Evolutionary conservation across 2,113 vertebrate genomes (phyloP), one percentile per base, ranked within the genome.

Genomic region (Laterallus jamaicensis): DNA sequence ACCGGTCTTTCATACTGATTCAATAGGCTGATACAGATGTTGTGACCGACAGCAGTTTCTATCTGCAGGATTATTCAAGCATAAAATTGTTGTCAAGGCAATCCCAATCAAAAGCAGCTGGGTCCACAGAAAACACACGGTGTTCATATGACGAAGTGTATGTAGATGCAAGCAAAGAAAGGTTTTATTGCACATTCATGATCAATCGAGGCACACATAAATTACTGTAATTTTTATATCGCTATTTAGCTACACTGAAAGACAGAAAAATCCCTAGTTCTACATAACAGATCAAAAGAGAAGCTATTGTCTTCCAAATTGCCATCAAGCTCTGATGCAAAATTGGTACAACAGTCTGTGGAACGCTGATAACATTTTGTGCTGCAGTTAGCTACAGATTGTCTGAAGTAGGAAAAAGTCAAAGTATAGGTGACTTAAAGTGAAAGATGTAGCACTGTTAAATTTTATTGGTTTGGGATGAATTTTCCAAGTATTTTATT

Each of bases 281-380:
- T 94, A 95, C 93, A 96, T 0, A 88, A 63, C 49, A 94, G 73
- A 96, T 94, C 90, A 93, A 88, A 97, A 92, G 88, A 76, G 82
- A 93, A 95, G 58, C 93, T 96, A 92, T 96, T 97, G 95, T 97
- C 86, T 94, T 86, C 90, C 69, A 94, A 96, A 97, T 96, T 90
- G 78, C 82, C 90, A 92, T 92, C 2, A 9, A 92, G 64, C 42
- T 88, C 64, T 86, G 92, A 91, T 44, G 85, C 64, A 94, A 92
- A 96, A 96, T 83, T 92, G 76, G 92, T 96, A 93, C 90, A 94
- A 96, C 90, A 78, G 90, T 83, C 95, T 97, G 95, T 64, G 73
- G 69, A 96, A 90, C 40, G 86, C 95, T 94, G 95, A 96, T 97
- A 97, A 97, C 90, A 88, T 90, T 97, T 92, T 96, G 56, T 71